A percentile compares a stretch with the other conserved stretches of the same genome.
phyloP scores from a whole-genome alignment of 2,797 vertebrate genomes.

The Tragelaphus oryx region DNA sequence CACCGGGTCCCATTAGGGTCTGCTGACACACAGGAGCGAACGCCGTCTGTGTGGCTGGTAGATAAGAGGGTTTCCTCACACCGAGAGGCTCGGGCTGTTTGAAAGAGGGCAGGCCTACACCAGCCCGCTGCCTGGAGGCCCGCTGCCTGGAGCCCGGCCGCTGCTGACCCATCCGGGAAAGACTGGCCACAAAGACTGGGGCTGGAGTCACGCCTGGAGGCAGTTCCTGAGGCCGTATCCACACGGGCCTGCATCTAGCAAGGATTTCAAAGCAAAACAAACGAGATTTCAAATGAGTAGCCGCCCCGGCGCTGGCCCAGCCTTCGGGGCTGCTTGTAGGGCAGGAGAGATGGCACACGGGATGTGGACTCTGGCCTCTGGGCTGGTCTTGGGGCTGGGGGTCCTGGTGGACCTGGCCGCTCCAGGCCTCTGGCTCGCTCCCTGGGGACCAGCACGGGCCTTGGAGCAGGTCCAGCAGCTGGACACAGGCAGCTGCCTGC shows the following conservation, averaged over 20 bases:
- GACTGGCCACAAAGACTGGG: rapidly evolving
- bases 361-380: not conserved
- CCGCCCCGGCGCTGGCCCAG: rapidly evolving
- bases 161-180: not conserved
- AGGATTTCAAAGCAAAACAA: not conserved
- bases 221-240: not conserved
- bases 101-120: no score
- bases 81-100: not conserved
- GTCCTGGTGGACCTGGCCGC: not conserved
- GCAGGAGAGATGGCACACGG: rapidly evolving
- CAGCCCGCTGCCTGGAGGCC: no score
- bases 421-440: not conserved
- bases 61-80: not conserved
- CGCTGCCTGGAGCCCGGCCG: rapidly evolving
- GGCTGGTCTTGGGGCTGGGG: not conserved
- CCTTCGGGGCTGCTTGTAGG: not conserved
- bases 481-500: not conserved
- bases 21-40: not conserved
- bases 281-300: not conserved
- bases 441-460: not conserved
- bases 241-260: not conserved
- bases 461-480: not conserved
- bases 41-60: no score
- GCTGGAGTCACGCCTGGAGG: no score
- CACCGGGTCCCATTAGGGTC: rapidly evolving